phyloP scores from a whole-genome alignment of 2,888 invertebrate species.

The Exephanes ischioxanthus region DNA sequence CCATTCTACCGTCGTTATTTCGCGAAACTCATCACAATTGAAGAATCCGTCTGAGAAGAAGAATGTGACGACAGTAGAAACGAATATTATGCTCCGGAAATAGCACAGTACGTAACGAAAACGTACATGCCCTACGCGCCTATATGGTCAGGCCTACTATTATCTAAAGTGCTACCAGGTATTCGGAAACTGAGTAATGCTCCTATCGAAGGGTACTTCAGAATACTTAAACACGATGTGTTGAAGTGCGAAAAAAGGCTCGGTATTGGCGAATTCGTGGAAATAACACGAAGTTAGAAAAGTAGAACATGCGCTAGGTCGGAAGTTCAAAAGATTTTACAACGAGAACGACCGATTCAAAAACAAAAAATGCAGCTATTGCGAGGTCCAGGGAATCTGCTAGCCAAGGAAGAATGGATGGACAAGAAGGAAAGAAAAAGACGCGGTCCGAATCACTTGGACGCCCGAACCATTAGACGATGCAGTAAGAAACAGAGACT shows the following conservation, averaged over 20 bases:
- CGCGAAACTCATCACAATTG: neutral
- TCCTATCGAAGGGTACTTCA: slow-evolving; percentile 29
- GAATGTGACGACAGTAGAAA: neutral
- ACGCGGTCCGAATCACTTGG: slow-evolving; percentile 6
- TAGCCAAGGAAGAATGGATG: slow-evolving; percentile 4
- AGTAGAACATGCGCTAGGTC: slow-evolving; percentile 10
- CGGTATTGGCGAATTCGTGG: slow-evolving; percentile 27
- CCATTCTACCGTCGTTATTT: slow-evolving; percentile 18
- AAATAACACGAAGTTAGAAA: slow-evolving; percentile 14
- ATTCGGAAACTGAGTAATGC: slow-evolving; percentile 16
- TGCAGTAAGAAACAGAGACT: neutral
- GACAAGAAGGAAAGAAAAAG: slow-evolving; percentile 4
- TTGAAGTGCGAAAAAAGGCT: slow-evolving; percentile 1
- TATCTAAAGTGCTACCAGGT: slow-evolving; percentile 2
- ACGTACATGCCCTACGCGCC: slow-evolving; percentile 20
- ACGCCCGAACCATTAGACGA: slow-evolving; percentile 3
- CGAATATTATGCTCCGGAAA: slow-evolving; percentile 11
- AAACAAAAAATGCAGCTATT: slow-evolving; percentile 11
- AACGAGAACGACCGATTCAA: neutral
- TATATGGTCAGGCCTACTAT: slow-evolving; percentile 17
- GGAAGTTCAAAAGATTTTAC: slow-evolving; percentile 20
- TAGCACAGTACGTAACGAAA: slow-evolving; percentile 14
- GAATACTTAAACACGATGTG: slow-evolving; percentile 20
- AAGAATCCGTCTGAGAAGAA: neutral
- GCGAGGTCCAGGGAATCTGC: slow-evolving; percentile 19